These are phyloP conservation scores for Sphaeramia orbicularis DNA, from an alignment of 2,797 vertebrate species.

Conservation along the genomic window DNA sequence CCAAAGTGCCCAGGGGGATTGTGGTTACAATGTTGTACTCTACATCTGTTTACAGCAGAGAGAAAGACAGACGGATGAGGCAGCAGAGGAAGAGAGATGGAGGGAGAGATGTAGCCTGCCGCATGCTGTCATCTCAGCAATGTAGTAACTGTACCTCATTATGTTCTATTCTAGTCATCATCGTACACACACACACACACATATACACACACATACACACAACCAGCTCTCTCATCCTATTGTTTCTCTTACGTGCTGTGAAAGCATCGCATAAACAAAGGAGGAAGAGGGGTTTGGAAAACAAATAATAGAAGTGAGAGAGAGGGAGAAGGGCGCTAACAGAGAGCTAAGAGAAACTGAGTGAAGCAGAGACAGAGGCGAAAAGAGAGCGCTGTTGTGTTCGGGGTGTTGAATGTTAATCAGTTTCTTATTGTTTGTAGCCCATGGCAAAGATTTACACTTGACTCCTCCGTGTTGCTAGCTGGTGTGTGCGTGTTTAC, in stretches of 20 bases:
- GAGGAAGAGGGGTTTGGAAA: constrained; percentile 5
- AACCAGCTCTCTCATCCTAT: constrained; percentile 35
- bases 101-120: constrained; percentile 42
- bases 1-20: constrained; percentile 66
- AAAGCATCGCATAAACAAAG: constrained; percentile 41
- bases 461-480: constrained; percentile 49
- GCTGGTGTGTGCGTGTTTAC: constrained; percentile 4
- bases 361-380: constrained; percentile 29
- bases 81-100: constrained; percentile 24
- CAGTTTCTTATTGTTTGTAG: constrained; percentile 72
- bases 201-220: constrained; percentile 19
- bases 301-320: constrained; percentile 31
- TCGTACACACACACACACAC: not conserved
- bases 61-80: constrained; percentile 46
- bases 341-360: constrained; percentile 25
- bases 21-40: constrained; percentile 75
- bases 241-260: constrained; percentile 37
- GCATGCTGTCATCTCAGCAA: constrained; percentile 58
- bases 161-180: constrained; percentile 62
- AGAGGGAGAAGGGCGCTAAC: not conserved
- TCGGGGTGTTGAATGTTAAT: constrained; percentile 73
- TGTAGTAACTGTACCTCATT: constrained; percentile 70
- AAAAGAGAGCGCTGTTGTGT: constrained; percentile 42
- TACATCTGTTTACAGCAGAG: constrained; percentile 77
- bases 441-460: constrained; percentile 66